These are phyloP conservation scores for Pheosia gnoma DNA, from an alignment of 2,888 invertebrate genomes.

Conservation along the genomic window DNA sequence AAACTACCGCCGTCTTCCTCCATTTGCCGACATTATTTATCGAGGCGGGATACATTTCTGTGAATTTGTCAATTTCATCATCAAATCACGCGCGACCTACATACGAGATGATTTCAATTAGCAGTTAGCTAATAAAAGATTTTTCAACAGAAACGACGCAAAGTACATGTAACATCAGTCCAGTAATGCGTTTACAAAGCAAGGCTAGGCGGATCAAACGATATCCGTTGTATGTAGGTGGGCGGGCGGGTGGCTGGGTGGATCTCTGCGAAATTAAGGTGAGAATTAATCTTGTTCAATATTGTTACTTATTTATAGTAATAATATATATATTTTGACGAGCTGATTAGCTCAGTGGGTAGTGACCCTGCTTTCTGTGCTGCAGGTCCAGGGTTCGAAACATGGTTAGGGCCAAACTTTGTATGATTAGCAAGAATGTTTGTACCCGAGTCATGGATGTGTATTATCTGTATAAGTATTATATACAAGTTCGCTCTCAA, in stretches of 20 bases:
- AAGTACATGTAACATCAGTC: slow-evolving; percentile 18
- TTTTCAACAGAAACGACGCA: slow-evolving; percentile 33
- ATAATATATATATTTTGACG: background rate
- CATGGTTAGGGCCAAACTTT: no score
- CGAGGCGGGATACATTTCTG: slow-evolving; percentile 8
- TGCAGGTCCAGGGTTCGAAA: no score
- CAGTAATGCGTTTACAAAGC: slow-evolving; percentile 27
- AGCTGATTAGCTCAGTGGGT: no score
- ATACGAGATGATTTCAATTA: slow-evolving; percentile 28
- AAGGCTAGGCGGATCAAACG: slow-evolving; percentile 33
- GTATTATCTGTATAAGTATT: no score
- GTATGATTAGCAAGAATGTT: no score
- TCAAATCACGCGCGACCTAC: slow-evolving; percentile 21
- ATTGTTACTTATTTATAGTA: background rate
- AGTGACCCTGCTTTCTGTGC: no score
- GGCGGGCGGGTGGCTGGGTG: slow-evolving; percentile 18
- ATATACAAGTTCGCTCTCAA: no score
- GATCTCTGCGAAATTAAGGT: slow-evolving; percentile 29
- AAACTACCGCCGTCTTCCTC: no score
- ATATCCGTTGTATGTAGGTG: slow-evolving; percentile 18
- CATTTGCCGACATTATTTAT: background rate
- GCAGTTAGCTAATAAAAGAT: slow-evolving; percentile 29
- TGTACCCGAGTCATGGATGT: no score
- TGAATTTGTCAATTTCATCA: slow-evolving; percentile 22
- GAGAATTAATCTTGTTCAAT: background rate